A percentile compares a stretch with the other conserved stretches of the same genome.
Evolutionary conservation across 2,797 vertebrate genomes (phyloP).

Genomic region (Darevskia mixta): DNA sequence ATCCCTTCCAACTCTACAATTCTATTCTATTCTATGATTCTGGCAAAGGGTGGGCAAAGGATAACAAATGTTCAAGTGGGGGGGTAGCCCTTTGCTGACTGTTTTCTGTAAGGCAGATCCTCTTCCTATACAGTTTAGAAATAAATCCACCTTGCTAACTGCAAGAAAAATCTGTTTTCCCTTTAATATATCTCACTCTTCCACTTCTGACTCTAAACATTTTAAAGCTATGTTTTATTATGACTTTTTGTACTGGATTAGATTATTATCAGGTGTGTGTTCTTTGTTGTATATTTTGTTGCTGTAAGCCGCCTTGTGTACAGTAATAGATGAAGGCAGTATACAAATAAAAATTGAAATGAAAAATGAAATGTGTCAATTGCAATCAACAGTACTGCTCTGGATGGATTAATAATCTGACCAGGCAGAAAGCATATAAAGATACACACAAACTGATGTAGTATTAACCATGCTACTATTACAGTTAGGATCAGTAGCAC

Average conservation of each 20-base stretch:
- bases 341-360: too few species aligned
- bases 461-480: not conserved
- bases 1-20: too few species aligned
- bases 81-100: not conserved
- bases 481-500: not conserved
- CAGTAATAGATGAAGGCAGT: too few species aligned
- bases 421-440: not conserved
- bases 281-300: too few species aligned
- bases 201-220: not conserved
- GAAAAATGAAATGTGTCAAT: too few species aligned
- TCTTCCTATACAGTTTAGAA: not conserved
- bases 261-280: too few species aligned
- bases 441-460: not conserved
- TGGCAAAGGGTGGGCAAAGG: slow-evolving; percentile 57
- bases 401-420: too few species aligned
- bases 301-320: too few species aligned
- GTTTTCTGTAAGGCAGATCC: not conserved
- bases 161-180: not conserved
- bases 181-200: not conserved
- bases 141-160: not conserved
- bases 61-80: slow-evolving; percentile 75
- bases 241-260: too few species aligned
- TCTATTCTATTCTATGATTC: too few species aligned
- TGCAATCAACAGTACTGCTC: too few species aligned
- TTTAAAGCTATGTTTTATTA: too few species aligned